Evolutionary conservation across 2,888 invertebrate genomes (phyloP), one percentile per base, ranked within the genome.

Genomic region (Gandaritis pyraliata): DNA sequence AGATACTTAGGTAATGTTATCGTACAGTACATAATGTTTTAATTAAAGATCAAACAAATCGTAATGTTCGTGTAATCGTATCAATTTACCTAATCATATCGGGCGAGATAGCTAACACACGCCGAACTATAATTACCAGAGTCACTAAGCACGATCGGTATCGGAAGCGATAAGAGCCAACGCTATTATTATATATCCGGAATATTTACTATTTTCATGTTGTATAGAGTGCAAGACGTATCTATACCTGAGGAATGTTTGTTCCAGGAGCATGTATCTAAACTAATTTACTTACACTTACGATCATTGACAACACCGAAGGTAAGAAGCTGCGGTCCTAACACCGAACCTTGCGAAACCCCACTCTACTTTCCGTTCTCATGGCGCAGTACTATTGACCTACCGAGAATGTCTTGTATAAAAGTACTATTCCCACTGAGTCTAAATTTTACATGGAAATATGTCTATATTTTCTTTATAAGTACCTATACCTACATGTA

Each of bases 381-480:
- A 30, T n/a, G n/a, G 23, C 50, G 38, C 18, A 8, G 16, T 53
- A 46, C 54, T 30, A 15, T 13, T 18, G 13, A 41, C 41, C 47
- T 47, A 47, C 13, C 13, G 46, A 11, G 46, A 46, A 47, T 41
- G 7, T 41, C 43, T 39, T 51, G 50, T 60, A 55, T 55, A 61
- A 57, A 60, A 46, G 43, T 54, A 57, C n/a, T 41, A 29, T 45
- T 50, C 23, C 13, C 41, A 38, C 41, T 52, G 61, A 66, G 56
- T 58, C 53, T 57, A 62, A 43, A 61, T 18, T 53, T 53, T 58
- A 56, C 33, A 10, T 55, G 29, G 55, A 60, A 64, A 75, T 77
- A 80, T 78, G 78, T 74, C 64, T 70, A 71, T 72, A 23, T 74
- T 72, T 68, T 72, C 70, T 72, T 66, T 65, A 62, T 71, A 72